A percentile compares a stretch with the other conserved stretches of the same genome.
Evolutionary conservation across 2,888 invertebrate genomes (phyloP).

Genomic region (Caenorhabditis doughertyi): DNA sequence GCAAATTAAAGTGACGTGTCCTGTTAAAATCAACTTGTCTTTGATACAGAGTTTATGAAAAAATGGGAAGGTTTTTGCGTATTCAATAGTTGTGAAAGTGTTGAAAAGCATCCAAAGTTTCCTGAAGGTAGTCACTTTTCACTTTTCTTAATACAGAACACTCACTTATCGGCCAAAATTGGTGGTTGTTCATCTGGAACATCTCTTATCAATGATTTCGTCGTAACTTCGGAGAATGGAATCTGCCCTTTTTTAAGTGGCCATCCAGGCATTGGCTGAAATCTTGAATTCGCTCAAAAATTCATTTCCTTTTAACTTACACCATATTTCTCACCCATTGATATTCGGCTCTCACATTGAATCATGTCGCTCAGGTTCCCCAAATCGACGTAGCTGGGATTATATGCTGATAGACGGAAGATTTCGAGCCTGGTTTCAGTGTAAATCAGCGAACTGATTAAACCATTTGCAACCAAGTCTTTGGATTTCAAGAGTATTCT

Average conservation of each 20-base stretch:
- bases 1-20: constrained; percentile 21
- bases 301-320: not conserved
- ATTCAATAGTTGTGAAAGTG: constrained; percentile 37
- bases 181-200: not conserved
- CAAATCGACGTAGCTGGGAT: constrained; percentile 9
- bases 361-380: not conserved
- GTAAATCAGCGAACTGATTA: not conserved
- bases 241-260: not conserved
- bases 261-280: constrained; percentile 37
- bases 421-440: not conserved
- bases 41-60: constrained; percentile 12
- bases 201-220: not conserved
- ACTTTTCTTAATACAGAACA: not conserved
- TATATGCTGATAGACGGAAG: constrained; percentile 25
- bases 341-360: not conserved
- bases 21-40: constrained; percentile 12
- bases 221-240: not conserved
- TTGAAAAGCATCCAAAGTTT: constrained; percentile 24
- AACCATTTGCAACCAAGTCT: not conserved
- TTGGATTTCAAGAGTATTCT: not conserved
- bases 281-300: not conserved
- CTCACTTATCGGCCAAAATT: not conserved
- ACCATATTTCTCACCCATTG: not conserved
- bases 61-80: constrained; percentile 33
- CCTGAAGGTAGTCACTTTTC: not conserved